Evolutionary conservation across 2,888 invertebrate species (phyloP).

Genomic region (Alviniconcha strummeri): DNA sequence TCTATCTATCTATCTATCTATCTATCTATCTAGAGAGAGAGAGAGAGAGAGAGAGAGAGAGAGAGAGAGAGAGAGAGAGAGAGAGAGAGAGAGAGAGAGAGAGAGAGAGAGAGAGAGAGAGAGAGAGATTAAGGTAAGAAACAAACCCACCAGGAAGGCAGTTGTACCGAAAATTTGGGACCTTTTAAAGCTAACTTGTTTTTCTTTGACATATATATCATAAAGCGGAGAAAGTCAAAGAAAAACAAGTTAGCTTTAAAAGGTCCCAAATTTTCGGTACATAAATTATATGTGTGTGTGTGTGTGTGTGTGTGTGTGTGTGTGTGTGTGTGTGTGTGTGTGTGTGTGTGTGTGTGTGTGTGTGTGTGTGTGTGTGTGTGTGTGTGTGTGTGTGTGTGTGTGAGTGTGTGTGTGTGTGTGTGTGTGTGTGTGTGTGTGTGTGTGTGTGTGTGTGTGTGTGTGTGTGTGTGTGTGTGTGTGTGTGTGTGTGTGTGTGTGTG

Average conservation of each 20-base stretch:
- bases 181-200: neutral
- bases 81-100: neutral
- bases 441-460: constrained; percentile 7
- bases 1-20: too few species aligned
- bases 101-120: neutral
- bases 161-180: too few species aligned
- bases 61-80: neutral
- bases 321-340: constrained; percentile 1
- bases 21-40: too few species aligned
- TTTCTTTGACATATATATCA: neutral
- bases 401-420: constrained; percentile 17
- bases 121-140: neutral
- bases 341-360: constrained; percentile 17
- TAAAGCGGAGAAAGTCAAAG: too few species aligned
- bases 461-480: constrained; percentile 15
- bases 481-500: constrained; percentile 22
- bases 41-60: neutral
- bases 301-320: neutral
- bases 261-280: too few species aligned
- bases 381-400: constrained; percentile 19
- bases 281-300: neutral
- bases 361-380: constrained; percentile 7
- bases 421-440: constrained; percentile 12
- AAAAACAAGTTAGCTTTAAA: too few species aligned
- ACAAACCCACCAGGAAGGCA: neutral